These are phyloP conservation scores for Danionella cerebrum DNA, from an alignment of 2,113 vertebrate species.

Conservation along the genomic window DNA sequence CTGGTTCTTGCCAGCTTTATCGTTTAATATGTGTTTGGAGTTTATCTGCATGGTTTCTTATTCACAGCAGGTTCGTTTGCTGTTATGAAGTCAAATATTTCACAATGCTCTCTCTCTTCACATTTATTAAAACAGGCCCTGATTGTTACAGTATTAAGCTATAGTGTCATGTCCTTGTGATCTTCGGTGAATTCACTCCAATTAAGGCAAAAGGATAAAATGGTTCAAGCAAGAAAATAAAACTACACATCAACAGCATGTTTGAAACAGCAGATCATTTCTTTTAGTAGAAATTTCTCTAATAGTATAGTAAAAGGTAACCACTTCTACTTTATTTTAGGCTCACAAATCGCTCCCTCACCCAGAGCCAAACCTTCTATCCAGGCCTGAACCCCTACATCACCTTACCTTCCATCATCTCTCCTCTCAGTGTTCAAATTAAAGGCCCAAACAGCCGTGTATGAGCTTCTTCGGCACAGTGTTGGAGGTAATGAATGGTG, in stretches of 20 bases:
- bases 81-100: too few species aligned
- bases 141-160: too few species aligned
- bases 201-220: background rate
- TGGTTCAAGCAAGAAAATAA: background rate
- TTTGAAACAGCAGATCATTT: too few species aligned
- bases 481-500: slow-evolving; percentile 4
- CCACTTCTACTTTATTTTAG: background rate
- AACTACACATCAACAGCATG: too few species aligned
- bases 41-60: too few species aligned
- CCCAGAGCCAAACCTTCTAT: background rate
- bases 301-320: background rate
- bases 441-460: background rate
- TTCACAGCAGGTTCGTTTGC: too few species aligned
- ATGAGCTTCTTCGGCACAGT: background rate
- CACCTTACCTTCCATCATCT: slow-evolving; percentile 3
- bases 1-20: too few species aligned
- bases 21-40: too few species aligned
- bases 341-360: background rate
- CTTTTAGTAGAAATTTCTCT: background rate
- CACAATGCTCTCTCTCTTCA: too few species aligned
- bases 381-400: background rate
- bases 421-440: background rate
- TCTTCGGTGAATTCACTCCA: too few species aligned
- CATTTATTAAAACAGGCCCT: too few species aligned
- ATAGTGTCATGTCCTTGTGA: too few species aligned